phyloP scores from a whole-genome alignment of 1,140 invertebrate genomes.

The Frieseomelitta varia region DNA sequence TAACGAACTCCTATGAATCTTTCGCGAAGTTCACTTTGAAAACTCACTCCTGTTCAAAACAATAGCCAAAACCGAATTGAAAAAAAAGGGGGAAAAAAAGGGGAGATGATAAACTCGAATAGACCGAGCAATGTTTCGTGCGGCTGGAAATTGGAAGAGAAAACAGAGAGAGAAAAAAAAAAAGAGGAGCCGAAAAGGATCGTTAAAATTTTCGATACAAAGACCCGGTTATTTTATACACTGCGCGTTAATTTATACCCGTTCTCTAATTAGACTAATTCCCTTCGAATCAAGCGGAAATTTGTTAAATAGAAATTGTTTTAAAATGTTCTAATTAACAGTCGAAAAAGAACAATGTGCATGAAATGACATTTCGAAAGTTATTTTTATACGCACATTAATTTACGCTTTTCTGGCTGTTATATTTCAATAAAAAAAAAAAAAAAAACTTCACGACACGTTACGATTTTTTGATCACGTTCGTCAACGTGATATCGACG shows the following conservation, averaged over 20 bases:
- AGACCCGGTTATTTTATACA: neutral
- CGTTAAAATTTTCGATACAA: neutral
- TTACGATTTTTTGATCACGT: slow-evolving; percentile 4
- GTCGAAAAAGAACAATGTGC: neutral
- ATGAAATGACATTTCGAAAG: neutral
- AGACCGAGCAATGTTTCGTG: neutral
- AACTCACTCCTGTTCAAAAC: neutral
- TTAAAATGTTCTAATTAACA: too few relatives aligned
- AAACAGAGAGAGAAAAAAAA: neutral
- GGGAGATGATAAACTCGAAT: neutral
- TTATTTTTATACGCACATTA: neutral
- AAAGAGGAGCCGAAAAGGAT: neutral
- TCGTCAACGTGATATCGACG: neutral
- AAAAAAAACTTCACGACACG: neutral
- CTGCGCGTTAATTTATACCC: neutral
- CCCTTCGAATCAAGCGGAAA: neutral
- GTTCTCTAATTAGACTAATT: neutral
- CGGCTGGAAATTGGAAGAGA: slow-evolving; percentile 4
- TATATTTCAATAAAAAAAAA: neutral
- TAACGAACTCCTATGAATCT: slow-evolving; percentile 5
- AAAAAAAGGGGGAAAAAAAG: neutral
- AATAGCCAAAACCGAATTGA: neutral
- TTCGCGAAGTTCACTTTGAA: neutral
- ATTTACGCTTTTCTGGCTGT: neutral
- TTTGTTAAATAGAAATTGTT: neutral